These are phyloP conservation scores for Cryptocephalus moraei DNA, from an alignment of 2,888 invertebrate genomes.

Conservation along the genomic window DNA sequence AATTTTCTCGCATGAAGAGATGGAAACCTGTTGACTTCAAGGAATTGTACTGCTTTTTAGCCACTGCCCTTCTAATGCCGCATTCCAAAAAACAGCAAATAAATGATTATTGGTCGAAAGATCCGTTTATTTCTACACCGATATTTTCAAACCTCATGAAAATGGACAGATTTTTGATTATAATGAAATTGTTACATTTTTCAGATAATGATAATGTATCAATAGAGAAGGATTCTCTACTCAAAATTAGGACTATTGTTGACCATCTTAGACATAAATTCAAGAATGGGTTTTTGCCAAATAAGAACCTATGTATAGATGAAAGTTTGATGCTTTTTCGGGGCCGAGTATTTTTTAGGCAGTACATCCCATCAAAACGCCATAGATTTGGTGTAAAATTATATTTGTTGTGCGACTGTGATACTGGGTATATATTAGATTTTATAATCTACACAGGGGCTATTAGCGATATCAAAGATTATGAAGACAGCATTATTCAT, in stretches of 20 bases:
- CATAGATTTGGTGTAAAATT: not conserved
- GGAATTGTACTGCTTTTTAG: not conserved
- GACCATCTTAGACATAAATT: not conserved
- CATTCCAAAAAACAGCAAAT: not conserved
- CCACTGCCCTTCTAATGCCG: not conserved
- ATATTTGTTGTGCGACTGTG: not conserved
- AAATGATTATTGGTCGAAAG: not conserved
- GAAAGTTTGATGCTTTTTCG: not conserved
- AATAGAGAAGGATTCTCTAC: too few relatives aligned
- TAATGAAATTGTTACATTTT: not conserved
- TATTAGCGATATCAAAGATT: too few relatives aligned
- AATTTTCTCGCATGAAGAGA: too few relatives aligned
- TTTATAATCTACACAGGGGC: not conserved
- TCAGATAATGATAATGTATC: not conserved
- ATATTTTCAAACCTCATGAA: not conserved
- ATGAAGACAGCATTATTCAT: too few relatives aligned
- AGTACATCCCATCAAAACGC: not conserved
- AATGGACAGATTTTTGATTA: not conserved
- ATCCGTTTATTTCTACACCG: not conserved
- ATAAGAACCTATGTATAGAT: not conserved
- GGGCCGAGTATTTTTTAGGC: not conserved
- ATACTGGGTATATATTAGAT: not conserved
- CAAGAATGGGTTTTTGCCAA: not conserved
- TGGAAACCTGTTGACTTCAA: not conserved
- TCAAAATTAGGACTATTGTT: not conserved